Conservation (phyloP, 2,888 invertebrate species). For the Thysanoteuthis rhombus region DNA sequence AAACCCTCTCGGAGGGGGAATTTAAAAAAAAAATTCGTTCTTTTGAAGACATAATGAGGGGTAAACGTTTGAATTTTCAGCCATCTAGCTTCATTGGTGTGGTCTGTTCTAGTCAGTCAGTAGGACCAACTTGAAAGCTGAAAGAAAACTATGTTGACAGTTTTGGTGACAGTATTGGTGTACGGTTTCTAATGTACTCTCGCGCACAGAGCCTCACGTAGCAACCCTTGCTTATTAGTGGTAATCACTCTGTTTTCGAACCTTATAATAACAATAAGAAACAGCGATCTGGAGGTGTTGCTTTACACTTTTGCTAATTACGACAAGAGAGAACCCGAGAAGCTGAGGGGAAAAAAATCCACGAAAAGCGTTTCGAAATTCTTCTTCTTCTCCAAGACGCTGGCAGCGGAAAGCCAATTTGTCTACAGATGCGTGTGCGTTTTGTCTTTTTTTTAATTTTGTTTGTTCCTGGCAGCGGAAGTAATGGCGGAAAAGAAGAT, state of each 20-base stretch:
- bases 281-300: not conserved
- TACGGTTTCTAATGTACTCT: no score
- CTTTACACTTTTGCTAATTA: not conserved
- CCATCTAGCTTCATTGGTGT: no score
- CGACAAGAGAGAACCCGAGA: not conserved
- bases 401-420: not conserved
- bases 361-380: not conserved
- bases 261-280: not conserved
- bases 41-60: no score
- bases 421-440: not conserved
- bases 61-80: no score
- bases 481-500: not conserved
- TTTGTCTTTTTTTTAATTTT: not conserved
- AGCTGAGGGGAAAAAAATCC: not conserved
- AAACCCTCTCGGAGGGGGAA: no score
- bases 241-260: not conserved
- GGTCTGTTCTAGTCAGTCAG: no score
- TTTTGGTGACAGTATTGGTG: no score
- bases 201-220: not conserved
- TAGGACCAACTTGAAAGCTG: no score
- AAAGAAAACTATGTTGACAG: no score
- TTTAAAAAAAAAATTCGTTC: no score
- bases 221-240: not conserved
- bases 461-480: not conserved
- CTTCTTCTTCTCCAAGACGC: not conserved